These are phyloP conservation scores for Toxotes chatareus DNA, from an alignment of 2,113 vertebrate genomes.

Conservation along the genomic window DNA sequence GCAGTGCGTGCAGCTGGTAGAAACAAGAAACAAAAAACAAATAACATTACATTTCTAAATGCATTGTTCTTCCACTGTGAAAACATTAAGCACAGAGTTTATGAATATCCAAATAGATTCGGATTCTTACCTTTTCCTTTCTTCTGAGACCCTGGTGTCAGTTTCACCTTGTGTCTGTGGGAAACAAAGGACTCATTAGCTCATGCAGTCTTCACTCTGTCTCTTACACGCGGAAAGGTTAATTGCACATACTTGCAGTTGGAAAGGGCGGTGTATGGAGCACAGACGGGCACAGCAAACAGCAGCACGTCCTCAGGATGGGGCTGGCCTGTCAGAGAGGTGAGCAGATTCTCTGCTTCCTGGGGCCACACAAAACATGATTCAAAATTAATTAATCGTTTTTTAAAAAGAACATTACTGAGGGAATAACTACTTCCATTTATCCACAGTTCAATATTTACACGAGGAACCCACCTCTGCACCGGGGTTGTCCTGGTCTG, in stretches of 20 bases:
- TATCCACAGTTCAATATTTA: not conserved
- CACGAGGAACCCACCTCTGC: slow-evolving; percentile 85
- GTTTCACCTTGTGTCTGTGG: slow-evolving; percentile 94
- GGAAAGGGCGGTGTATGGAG: slow-evolving; percentile 92
- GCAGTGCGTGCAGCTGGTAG: slow-evolving; percentile 93
- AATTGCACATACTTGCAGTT: slow-evolving; percentile 90
- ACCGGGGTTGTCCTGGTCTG: slow-evolving; percentile 90
- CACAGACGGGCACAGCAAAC: slow-evolving; percentile 94
- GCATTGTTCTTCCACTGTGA: not conserved
- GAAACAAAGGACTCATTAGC: slow-evolving; percentile 3
- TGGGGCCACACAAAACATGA: slow-evolving; percentile 62
- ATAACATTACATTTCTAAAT: not conserved
- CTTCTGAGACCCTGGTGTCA: slow-evolving; percentile 96
- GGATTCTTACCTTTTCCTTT: slow-evolving; percentile 94
- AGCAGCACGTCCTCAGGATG: slow-evolving; percentile 92
- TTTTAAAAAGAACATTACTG: not conserved
- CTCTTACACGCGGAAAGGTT: not conserved
- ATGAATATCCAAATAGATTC: not conserved
- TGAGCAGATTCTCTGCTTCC: slow-evolving; percentile 89
- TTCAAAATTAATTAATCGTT: not conserved
- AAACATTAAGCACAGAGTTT: not conserved
- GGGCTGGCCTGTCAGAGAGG: slow-evolving; percentile 93
- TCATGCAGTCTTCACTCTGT: not conserved
- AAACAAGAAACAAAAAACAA: not conserved
- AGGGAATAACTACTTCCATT: not conserved